These are phyloP conservation scores for Nestor notabilis DNA, from an alignment of 2,113 vertebrate genomes.

Conservation along the genomic window DNA sequence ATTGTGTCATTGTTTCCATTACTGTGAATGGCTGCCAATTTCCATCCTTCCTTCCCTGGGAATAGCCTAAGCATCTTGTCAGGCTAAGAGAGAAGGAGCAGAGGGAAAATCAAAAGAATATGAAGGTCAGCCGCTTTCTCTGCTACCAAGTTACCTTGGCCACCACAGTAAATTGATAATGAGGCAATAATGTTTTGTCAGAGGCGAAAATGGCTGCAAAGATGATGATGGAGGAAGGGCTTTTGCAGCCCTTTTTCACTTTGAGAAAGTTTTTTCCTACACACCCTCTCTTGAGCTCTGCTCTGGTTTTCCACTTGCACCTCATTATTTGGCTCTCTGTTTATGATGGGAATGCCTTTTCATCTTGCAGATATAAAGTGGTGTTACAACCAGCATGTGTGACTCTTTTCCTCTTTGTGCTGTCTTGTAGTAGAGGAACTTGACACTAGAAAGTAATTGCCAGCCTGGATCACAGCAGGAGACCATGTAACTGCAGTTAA, in stretches of 20 bases:
- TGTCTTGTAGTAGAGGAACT: background rate
- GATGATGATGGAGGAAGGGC: rapidly evolving
- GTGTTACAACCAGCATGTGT: background rate
- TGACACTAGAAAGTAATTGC: background rate
- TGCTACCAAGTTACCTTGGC: background rate
- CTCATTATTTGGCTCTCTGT: background rate
- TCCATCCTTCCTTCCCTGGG: rapidly evolving
- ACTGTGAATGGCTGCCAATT: background rate
- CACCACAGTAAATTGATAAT: background rate
- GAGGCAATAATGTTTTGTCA: background rate
- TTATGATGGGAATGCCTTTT: background rate
- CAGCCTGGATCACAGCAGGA: background rate
- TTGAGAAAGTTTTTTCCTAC: background rate
- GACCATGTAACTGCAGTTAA: background rate
- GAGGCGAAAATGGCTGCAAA: background rate
- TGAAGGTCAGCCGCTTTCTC: background rate
- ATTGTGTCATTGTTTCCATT: background rate
- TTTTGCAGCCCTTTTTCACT: background rate
- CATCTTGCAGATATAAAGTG: background rate
- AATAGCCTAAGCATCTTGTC: background rate
- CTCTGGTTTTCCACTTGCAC: background rate
- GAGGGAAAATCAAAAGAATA: background rate
- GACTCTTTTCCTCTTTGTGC: background rate
- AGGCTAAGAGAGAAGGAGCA: background rate
- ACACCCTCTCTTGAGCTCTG: rapidly evolving